Evolutionary conservation across 2,888 invertebrate species (phyloP).

Genomic region (Cryptocheilus praepositus): DNA sequence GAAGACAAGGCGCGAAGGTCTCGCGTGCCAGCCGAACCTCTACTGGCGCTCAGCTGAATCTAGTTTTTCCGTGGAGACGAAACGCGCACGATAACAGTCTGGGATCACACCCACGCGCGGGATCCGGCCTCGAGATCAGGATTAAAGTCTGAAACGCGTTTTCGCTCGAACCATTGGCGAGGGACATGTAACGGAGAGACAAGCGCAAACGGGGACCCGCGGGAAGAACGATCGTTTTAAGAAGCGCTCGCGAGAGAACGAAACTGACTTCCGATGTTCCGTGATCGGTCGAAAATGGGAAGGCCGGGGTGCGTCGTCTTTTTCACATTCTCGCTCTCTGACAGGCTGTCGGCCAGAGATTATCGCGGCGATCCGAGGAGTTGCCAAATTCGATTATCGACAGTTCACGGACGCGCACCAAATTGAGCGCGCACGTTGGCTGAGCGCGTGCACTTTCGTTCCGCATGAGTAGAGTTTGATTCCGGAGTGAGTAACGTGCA

Average conservation of each 20-base stretch:
- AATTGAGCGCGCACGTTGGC: slow-evolving; percentile 5
- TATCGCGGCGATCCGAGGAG: background rate
- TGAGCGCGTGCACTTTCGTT: slow-evolving; percentile 43
- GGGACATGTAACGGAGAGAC: slow-evolving; percentile 24
- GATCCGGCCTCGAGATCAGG: slow-evolving; percentile 68
- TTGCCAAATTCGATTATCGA: slow-evolving; percentile 24
- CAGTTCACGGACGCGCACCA: slow-evolving; percentile 16
- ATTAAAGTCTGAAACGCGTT: slow-evolving; percentile 66
- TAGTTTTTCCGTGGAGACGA: slow-evolving; percentile 47
- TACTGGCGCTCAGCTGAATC: slow-evolving; percentile 71
- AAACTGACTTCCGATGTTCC: too few relatives aligned
- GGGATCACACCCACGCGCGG: slow-evolving; percentile 59
- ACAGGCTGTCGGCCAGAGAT: background rate
- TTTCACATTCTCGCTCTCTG: too few relatives aligned
- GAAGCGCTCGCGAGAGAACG: slow-evolving; percentile 3
- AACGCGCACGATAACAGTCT: slow-evolving; percentile 47
- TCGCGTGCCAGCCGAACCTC: slow-evolving; percentile 68
- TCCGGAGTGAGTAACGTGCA: slow-evolving; percentile 36
- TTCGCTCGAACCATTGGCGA: slow-evolving; percentile 28
- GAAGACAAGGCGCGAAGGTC: slow-evolving; percentile 71
- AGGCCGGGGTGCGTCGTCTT: too few relatives aligned
- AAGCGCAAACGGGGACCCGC: slow-evolving; percentile 10
- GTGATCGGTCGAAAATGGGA: too few relatives aligned
- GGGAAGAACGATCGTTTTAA: slow-evolving; percentile 4
- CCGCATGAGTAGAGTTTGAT: slow-evolving; percentile 47